A percentile compares a stretch with the other conserved stretches of the same genome.
These are phyloP conservation scores for Columba janthina DNA, from an alignment of 2,113 vertebrate species.

Conservation along the genomic window DNA sequence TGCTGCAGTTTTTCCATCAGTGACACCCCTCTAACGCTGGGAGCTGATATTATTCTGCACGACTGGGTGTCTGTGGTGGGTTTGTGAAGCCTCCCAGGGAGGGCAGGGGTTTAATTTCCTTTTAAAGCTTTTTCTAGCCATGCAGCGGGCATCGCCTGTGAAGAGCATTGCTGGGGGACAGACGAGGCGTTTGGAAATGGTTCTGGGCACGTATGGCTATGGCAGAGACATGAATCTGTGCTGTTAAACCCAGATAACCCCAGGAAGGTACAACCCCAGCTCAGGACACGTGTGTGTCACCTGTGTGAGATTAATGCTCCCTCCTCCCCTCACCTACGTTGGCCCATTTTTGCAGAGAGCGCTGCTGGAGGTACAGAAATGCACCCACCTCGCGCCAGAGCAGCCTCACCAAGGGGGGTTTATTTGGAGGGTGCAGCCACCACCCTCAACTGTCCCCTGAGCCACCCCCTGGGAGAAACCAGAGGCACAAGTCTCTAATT, in stretches of 20 bases:
- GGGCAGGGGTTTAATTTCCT: no score
- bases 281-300: neutral
- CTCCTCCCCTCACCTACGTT: neutral
- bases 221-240: neutral
- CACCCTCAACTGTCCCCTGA: neutral
- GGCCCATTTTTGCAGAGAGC: neutral
- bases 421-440: no score
- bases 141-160: neutral
- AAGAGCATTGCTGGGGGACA: neutral
- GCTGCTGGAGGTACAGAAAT: neutral
- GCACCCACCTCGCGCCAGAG: neutral
- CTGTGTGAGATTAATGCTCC: neutral
- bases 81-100: neutral
- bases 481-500: rapidly evolving
- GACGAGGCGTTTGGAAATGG: neutral
- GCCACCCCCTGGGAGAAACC: rapidly evolving
- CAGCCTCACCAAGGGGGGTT: rapidly evolving
- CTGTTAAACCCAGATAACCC: neutral
- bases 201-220: rapidly evolving
- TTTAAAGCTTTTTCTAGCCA: neutral
- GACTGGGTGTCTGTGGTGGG: neutral
- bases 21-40: neutral
- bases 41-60: neutral
- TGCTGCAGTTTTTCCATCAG: neutral
- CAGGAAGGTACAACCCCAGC: neutral